Conservation (phyloP, 2,797 vertebrate genomes). For the Pseudochirops corinnae region DNA sequence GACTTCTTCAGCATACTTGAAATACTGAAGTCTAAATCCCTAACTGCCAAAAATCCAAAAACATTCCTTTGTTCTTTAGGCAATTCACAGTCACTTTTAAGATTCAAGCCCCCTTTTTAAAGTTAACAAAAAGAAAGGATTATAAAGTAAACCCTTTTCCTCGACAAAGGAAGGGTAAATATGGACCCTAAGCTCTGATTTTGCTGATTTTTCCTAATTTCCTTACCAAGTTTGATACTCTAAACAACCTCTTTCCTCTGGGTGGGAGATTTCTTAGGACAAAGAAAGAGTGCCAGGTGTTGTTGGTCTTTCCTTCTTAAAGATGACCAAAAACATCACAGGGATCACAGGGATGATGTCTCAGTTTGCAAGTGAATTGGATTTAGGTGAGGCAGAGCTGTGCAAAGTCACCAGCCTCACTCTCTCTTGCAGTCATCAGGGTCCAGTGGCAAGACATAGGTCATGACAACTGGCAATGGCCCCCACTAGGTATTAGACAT, state of each 20-base stretch:
- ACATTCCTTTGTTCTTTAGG: background rate
- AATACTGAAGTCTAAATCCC: background rate
- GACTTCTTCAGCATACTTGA: background rate
- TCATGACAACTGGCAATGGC: too few relatives aligned
- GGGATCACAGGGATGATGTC: too few relatives aligned
- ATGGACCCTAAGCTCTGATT: background rate
- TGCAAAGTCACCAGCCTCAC: too few relatives aligned
- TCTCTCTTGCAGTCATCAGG: too few relatives aligned
- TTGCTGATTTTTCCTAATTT: slow-evolving; percentile 19
- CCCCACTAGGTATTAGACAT: background rate
- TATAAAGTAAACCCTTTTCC: background rate
- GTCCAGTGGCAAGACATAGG: too few relatives aligned
- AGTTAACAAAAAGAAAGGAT: background rate
- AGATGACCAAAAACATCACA: too few relatives aligned
- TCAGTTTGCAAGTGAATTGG: background rate
- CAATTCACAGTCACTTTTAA: background rate
- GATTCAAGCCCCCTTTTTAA: background rate
- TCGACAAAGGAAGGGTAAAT: slow-evolving; percentile 15
- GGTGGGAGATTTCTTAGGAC: slow-evolving; percentile 16
- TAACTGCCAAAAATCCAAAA: background rate
- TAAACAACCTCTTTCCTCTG: background rate
- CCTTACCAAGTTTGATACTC: background rate
- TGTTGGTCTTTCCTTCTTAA: too few relatives aligned
- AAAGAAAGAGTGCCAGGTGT: slow-evolving; percentile 36
- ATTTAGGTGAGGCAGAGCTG: background rate